A percentile compares a stretch with the other conserved stretches of the same genome.
Evolutionary conservation across 2,113 vertebrate genomes (phyloP).

Genomic region (Gavialis gangeticus): DNA sequence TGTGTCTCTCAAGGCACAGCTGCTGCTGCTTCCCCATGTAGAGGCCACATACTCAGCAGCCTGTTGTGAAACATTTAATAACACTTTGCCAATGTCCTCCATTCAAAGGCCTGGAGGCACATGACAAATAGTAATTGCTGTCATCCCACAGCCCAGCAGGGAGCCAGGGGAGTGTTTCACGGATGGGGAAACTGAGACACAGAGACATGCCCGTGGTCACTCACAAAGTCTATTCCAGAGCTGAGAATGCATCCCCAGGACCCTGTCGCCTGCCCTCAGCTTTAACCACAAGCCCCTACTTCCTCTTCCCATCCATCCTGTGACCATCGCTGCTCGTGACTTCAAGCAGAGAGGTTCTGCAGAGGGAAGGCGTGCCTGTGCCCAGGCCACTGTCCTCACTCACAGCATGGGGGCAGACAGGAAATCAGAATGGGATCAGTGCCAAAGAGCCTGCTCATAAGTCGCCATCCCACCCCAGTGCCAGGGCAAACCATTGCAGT

Average conservation of each 20-base stretch:
- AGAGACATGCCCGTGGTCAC: not conserved
- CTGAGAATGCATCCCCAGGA: fast-evolving
- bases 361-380: not conserved
- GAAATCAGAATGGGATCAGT: not conserved
- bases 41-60: not conserved
- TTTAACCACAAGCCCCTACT: fast-evolving
- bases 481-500: too few species aligned
- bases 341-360: not conserved
- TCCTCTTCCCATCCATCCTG: not conserved
- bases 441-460: not conserved
- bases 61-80: not conserved
- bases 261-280: fast-evolving
- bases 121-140: fast-evolving
- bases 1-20: not conserved
- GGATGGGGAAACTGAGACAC: not conserved
- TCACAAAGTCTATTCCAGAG: fast-evolving
- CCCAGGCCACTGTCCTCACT: not conserved
- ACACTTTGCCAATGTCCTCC: not conserved
- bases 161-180: not conserved
- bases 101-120: not conserved
- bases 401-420: not conserved
- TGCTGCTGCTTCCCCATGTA: not conserved
- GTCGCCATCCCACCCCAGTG: not conserved
- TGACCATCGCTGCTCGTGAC: not conserved
- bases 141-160: not conserved